Evolutionary conservation across 2,888 invertebrate species (phyloP).

Genomic region (Stenurella melanura): DNA sequence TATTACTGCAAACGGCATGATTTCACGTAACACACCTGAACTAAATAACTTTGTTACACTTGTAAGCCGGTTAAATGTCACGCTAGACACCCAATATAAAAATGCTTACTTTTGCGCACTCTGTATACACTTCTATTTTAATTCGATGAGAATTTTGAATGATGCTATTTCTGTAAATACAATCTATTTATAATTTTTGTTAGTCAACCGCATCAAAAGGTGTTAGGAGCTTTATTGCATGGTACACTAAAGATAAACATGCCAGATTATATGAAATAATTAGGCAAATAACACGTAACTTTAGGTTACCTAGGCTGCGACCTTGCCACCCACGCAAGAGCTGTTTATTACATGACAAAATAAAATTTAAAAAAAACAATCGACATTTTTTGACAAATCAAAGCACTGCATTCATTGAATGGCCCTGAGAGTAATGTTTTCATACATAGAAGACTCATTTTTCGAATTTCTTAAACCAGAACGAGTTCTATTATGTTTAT

Average conservation of each 20-base stretch:
- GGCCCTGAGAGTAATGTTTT: not conserved
- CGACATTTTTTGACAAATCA: not conserved
- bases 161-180: slow-evolving; percentile 46
- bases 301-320: slow-evolving; percentile 31
- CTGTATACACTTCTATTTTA: slow-evolving; percentile 34
- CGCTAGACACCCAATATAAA: not conserved
- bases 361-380: slow-evolving; percentile 14
- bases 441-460: not conserved
- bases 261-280: slow-evolving; percentile 21
- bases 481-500: slow-evolving; percentile 25
- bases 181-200: slow-evolving; percentile 43
- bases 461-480: slow-evolving; percentile 1
- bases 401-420: not conserved
- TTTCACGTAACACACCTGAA: not conserved
- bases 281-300: slow-evolving; percentile 34
- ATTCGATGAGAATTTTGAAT: slow-evolving; percentile 43
- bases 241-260: slow-evolving; percentile 28
- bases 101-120: slow-evolving; percentile 7
- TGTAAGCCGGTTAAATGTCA: not conserved
- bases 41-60: not conserved
- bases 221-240: slow-evolving; percentile 15
- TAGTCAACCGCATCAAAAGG: slow-evolving; percentile 34
- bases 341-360: slow-evolving; percentile 30
- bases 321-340: slow-evolving; percentile 31
- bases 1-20: not conserved